Conservation (phyloP, 2,888 invertebrate species). For the Drosophila anomalata region DNA sequence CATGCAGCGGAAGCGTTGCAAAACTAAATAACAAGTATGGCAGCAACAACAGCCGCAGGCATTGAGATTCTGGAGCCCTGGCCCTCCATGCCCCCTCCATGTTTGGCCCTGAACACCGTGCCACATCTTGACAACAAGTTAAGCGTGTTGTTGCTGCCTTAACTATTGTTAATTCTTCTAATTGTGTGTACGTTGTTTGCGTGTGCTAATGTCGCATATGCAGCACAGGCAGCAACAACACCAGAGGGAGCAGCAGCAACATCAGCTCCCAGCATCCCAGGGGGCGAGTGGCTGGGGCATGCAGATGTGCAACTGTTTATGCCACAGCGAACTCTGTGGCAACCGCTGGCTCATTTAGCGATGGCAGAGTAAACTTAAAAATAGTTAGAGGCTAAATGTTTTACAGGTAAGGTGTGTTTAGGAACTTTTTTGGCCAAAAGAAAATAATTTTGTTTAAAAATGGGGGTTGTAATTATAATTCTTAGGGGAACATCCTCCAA, state of each 20-base stretch:
- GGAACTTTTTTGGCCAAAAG: background rate
- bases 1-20: slow-evolving; percentile 45
- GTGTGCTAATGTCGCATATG: slow-evolving; percentile 79
- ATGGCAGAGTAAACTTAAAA: slow-evolving; percentile 17
- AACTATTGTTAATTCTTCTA: slow-evolving; percentile 79
- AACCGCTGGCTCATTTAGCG: slow-evolving; percentile 5
- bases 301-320: slow-evolving; percentile 76
- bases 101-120: slow-evolving; percentile 19
- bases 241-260: slow-evolving; percentile 20
- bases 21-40: slow-evolving; percentile 69
- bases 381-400: background rate
- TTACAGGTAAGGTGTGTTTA: background rate
- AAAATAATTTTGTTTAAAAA: background rate
- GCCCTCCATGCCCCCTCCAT: background rate
- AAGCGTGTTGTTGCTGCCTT: slow-evolving; percentile 56
- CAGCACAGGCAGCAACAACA: slow-evolving; percentile 56
- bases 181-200: slow-evolving; percentile 78
- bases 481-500: too few species aligned
- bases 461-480: too few species aligned
- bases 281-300: slow-evolving; percentile 42
- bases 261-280: slow-evolving; percentile 28
- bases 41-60: slow-evolving; percentile 45
- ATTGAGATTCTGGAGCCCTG: slow-evolving; percentile 6
- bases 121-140: slow-evolving; percentile 51
- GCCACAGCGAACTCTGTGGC: slow-evolving; percentile 40